A percentile compares a stretch with the other conserved stretches of the same genome.
phyloP scores from a whole-genome alignment of 1,140 invertebrate species.

The Trichonephila inaurata region DNA sequence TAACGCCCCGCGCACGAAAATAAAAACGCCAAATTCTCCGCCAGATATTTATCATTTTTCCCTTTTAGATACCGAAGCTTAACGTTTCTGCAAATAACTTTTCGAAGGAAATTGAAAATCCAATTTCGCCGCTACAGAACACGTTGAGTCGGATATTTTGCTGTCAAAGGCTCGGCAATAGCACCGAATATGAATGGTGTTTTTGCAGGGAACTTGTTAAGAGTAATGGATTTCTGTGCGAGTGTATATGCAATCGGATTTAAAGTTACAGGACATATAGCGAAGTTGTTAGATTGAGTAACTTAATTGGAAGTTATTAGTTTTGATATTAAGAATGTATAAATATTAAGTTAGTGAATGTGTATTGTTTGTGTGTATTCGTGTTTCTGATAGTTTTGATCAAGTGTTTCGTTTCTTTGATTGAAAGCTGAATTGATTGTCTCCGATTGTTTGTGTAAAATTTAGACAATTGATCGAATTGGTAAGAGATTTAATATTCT shows the following conservation, averaged over 20 bases:
- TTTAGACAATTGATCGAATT: no score
- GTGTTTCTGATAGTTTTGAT: no score
- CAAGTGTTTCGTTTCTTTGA: no score
- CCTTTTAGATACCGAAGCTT: not conserved
- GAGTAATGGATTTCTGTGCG: slow-evolving; percentile 21
- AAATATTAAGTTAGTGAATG: no score
- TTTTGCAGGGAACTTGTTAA: not conserved
- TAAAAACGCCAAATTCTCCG: not conserved
- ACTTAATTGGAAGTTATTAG: not conserved
- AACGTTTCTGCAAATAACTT: not conserved
- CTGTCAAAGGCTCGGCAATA: not conserved
- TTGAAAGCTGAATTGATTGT: no score
- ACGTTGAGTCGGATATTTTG: not conserved
- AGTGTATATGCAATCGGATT: no score
- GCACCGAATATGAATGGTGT: not conserved
- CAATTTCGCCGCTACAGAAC: not conserved
- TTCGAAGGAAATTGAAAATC: slow-evolving; percentile 11
- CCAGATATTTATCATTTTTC: not conserved
- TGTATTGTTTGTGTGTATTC: no score
- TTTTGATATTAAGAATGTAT: not conserved
- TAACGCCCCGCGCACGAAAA: not conserved
- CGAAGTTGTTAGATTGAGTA: not conserved
- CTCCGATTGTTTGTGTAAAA: no score
- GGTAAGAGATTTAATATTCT: no score
- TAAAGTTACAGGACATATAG: not conserved